phyloP scores from a whole-genome alignment of 2,797 vertebrate genomes.

The Catostomus latipinnis region DNA sequence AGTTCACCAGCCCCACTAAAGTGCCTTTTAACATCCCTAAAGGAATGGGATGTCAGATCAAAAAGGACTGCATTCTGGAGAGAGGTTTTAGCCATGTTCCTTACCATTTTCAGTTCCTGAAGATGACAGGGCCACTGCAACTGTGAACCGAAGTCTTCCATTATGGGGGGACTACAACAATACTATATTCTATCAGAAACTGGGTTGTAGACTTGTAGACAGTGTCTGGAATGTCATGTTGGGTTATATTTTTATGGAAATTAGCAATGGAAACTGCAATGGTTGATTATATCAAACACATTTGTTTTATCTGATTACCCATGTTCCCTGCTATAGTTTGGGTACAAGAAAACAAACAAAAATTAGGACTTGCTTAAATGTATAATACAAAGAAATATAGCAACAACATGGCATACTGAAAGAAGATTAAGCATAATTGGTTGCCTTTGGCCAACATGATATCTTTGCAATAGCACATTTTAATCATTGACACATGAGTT shows the following conservation, averaged over 20 bases:
- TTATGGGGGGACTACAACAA: neutral
- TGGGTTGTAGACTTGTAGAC: neutral
- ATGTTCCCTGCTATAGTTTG: neutral
- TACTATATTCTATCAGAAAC: no score
- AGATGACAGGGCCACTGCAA: constrained; percentile 31
- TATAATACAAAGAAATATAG: neutral
- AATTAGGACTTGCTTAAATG: neutral
- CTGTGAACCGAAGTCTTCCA: constrained; percentile 26
- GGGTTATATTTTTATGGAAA: neutral
- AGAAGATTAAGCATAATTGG: neutral
- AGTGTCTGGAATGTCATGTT: neutral
- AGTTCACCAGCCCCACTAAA: constrained; percentile 57
- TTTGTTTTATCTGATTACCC: neutral
- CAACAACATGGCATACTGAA: neutral
- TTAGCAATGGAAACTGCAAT: neutral
- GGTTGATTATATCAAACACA: neutral
- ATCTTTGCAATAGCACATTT: neutral
- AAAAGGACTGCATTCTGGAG: constrained; percentile 43
- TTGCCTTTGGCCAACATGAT: neutral
- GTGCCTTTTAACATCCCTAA: constrained; percentile 55
- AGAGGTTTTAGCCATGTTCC: constrained; percentile 36
- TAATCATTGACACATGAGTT: neutral
- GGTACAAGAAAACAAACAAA: neutral
- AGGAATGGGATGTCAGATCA: constrained; percentile 51
- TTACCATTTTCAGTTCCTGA: constrained; percentile 37